Evolutionary conservation across 1,140 invertebrate species (phyloP).

Genomic region (Pogonus chalceus): DNA sequence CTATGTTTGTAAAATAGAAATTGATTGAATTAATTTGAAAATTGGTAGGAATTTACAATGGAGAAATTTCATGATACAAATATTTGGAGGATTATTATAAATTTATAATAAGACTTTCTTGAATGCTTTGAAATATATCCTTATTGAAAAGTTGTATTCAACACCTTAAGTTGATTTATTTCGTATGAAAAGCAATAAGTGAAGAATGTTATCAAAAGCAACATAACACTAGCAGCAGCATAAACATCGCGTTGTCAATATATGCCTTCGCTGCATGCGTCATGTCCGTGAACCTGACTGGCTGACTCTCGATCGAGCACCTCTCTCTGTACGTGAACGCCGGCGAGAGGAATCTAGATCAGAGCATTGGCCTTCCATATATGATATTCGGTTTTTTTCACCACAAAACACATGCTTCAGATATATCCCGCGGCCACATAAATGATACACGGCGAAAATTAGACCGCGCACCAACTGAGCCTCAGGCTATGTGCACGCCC

Average conservation of each 20-base stretch:
- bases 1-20: no score
- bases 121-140: no score
- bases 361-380: constrained; percentile 7
- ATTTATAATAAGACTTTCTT: no score
- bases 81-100: no score
- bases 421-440: background rate
- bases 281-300: constrained; percentile 4
- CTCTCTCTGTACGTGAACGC: background rate
- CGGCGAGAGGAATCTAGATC: constrained; percentile 2
- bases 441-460: constrained; percentile 7
- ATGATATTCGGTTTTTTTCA: constrained; percentile 6
- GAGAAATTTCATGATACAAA: no score
- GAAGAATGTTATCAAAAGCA: no score
- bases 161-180: no score
- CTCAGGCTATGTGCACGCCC: background rate
- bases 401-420: constrained; percentile 7
- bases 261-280: background rate
- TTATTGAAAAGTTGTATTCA: no score
- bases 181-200: no score
- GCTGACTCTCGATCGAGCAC: background rate
- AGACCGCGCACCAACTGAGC: background rate
- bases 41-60: no score
- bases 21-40: no score
- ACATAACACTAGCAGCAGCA: background rate
- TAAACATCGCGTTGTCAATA: background rate